Conservation (phyloP, 2,797 vertebrate genomes). For the Schizothorax lantsangensis region DNA sequence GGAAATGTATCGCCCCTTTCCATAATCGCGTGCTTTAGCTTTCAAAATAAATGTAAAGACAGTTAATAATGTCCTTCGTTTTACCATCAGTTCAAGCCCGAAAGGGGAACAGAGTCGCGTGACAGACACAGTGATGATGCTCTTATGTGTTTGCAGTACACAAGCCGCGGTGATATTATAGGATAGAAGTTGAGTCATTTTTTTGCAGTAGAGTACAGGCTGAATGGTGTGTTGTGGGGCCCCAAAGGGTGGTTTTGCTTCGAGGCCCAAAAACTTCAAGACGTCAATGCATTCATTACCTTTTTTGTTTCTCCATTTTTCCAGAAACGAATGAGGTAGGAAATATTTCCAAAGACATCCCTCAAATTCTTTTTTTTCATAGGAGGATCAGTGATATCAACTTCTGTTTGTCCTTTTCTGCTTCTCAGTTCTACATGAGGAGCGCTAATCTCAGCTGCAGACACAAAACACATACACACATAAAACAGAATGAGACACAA, state of each 20-base stretch:
- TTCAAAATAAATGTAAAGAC: too few species aligned
- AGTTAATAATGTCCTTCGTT: too few species aligned
- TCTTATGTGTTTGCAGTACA: too few species aligned
- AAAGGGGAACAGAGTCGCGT: too few species aligned
- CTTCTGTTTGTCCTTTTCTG: constrained; percentile 49
- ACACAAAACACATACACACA: constrained; percentile 2
- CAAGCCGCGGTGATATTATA: too few species aligned
- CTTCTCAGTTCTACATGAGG: constrained; percentile 46
- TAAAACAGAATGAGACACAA: neutral
- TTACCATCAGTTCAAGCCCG: too few species aligned
- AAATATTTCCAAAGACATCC: neutral
- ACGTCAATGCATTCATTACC: constrained; percentile 19
- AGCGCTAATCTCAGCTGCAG: constrained; percentile 43
- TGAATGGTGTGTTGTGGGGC: neutral
- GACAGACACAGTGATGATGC: too few species aligned
- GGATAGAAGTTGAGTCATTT: too few species aligned
- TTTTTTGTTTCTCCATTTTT: neutral
- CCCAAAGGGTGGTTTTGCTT: neutral
- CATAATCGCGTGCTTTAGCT: too few species aligned
- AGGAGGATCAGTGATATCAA: constrained; percentile 52
- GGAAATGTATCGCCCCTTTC: too few species aligned
- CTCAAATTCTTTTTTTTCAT: constrained; percentile 34
- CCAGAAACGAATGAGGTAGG: constrained; percentile 48
- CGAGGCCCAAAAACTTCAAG: neutral
- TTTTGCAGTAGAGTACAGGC: too few species aligned